Evolutionary conservation across 2,797 vertebrate species (phyloP), one percentile per base, ranked within the genome.

Genomic region (Anguilla marmorata): DNA sequence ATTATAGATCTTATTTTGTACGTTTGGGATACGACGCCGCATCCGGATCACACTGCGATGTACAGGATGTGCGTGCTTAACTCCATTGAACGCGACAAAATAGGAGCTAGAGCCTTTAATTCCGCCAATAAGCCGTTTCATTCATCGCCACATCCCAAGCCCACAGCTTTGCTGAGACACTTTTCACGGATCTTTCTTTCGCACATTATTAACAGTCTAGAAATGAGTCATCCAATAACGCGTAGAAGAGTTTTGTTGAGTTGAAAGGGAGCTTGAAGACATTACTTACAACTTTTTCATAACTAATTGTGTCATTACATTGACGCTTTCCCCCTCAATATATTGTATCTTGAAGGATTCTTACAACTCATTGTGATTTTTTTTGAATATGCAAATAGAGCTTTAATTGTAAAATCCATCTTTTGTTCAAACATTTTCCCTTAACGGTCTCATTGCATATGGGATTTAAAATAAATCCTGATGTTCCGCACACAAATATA

Each of bases 1-100:
- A 87, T 24, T 87, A 87, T 91, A 92, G 88, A 88, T 91, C 90
- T 90, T 86, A 84, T 48, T 88, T 88, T 90, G 86, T 91, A 90
- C 91, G 85, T 89, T 85, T 54, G 85, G 88, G 87, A 89, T 85
- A 56, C 88, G 80, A 89, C 87, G 86, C 91, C 90, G 93, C 94
- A 96, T 96, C 95, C 95, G 94, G 96, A 94, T 93, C 91, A 91
- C 91, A 91, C 91, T 90, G 92, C 85, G 91, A 91, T 92, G 58
- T 88, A 90, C 93, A 92, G 95, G 93, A 94, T 95, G 93, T 91
- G 90, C 94, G 90, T 90, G 92, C 93, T 96, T 95, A 94, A 91
- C 90, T 91, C 93, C 90, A 95, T 92, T 95, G 92, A 95, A 93
- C 91, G 91, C 86, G 89, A 89, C 91, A 93, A 94, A 95, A 95